Evolutionary conservation across 2,113 vertebrate genomes (phyloP), one percentile per base, ranked within the genome.

Genomic region (Sturnus vulgaris): DNA sequence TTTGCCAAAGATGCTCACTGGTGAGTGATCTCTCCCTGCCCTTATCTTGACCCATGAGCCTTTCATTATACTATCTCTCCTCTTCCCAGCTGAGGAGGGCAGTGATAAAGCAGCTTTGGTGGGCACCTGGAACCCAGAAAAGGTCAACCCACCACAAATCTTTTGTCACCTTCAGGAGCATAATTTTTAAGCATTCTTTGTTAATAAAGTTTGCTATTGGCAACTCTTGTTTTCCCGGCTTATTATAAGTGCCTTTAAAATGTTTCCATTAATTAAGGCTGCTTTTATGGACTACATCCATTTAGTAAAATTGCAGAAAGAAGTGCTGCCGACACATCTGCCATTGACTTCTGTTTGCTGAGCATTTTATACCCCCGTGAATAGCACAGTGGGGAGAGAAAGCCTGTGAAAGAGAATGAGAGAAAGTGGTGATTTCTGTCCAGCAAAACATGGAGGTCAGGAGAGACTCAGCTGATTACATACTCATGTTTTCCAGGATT

Each of bases 121-220:
- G 73, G 73, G 46, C 57, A 81, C 22, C 56, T 84, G 73, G 46
- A 1, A 0, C 9, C 35, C 28, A 71, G 46, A 35, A 21, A 69
- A 30, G 50, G 27, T 75, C 50, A 84, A 81, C 12, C 28, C 57
- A 24, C 31, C 39, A 64, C 44, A 63, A 76, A 82, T 86, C 78
- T 91, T 95, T 71, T 69, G 53, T 78, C 73, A 94, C 46, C 59
- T 94, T 90, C n/a, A 75, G 64, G n/a, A 86, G 86, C 60, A 92
- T 47, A 64, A 85, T 69, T 95, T 96, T 92, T 50, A 70, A 95
- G 53, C 64, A 60, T 75, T 78, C 65, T 86, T 87, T 37, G 10
- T 72, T 81, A 95, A 92, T 70, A 93, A 96, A 96, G 88, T 94
- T 96, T 90, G 65, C 39, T 95, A 93, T 93, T 97, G 95, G 94